These are phyloP conservation scores for Agapornis canus DNA, from an alignment of 2,797 vertebrate species.

Conservation along the genomic window DNA sequence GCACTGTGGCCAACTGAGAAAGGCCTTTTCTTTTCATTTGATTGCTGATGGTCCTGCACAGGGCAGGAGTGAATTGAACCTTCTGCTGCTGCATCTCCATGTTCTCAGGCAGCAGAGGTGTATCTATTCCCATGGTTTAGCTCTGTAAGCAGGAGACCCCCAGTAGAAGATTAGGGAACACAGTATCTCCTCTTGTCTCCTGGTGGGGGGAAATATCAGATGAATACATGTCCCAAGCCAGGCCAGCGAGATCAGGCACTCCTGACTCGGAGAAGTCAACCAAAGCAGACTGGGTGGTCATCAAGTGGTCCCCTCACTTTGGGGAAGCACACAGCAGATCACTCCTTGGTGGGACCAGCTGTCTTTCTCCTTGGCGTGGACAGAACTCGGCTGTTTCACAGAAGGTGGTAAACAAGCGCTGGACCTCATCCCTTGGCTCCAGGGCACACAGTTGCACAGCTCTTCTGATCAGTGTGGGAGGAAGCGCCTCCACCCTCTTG, in stretches of 20 bases:
- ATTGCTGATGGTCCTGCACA: background rate
- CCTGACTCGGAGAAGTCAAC: background rate
- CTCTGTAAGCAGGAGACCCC: background rate
- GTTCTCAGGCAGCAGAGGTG: background rate
- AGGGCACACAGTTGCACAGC: slow-evolving; percentile 41
- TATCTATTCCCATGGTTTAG: background rate
- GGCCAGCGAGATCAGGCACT: background rate
- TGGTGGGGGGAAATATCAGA: background rate
- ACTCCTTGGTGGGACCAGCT: background rate
- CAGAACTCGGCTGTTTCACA: background rate
- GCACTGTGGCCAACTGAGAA: background rate
- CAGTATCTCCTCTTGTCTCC: background rate
- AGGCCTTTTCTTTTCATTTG: background rate
- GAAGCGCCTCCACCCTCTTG: slow-evolving; percentile 54
- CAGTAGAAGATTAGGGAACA: background rate
- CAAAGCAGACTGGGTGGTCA: background rate
- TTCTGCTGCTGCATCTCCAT: background rate
- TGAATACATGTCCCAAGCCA: background rate
- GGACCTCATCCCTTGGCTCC: slow-evolving; percentile 53
- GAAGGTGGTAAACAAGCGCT: slow-evolving; percentile 40
- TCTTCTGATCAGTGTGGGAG: slow-evolving; percentile 63
- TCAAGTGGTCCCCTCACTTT: background rate
- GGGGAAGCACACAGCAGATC: background rate
- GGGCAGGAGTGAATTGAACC: background rate
- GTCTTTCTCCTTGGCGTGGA: background rate